A percentile compares a stretch with the other conserved stretches of the same genome.
Conservation (phyloP, 2,888 invertebrate species). For the Oscheius onirici region DNA sequence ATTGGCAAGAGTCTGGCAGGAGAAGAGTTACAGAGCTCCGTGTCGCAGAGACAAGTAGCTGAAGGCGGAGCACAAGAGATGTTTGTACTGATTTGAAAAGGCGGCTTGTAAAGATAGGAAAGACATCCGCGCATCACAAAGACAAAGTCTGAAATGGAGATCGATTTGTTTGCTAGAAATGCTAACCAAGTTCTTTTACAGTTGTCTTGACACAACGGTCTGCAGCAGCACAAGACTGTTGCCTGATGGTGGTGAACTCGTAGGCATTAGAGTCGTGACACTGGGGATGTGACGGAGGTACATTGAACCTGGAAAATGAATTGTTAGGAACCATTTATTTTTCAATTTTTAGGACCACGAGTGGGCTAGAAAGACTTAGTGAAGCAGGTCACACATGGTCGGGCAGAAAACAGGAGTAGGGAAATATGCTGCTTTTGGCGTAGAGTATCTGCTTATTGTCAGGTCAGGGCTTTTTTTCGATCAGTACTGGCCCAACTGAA, state of each 20-base stretch:
- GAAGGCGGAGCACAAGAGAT: neutral
- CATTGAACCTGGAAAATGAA: slow-evolving; percentile 7
- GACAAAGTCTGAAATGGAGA: slow-evolving; percentile 3
- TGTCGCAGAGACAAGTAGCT: slow-evolving; percentile 21
- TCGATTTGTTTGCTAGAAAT: neutral
- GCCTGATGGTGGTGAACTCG: slow-evolving; percentile 8
- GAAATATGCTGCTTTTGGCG: too few species aligned
- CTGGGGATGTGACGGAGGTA: slow-evolving; percentile 11
- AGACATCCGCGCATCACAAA: slow-evolving; percentile 31
- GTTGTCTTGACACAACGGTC: slow-evolving; percentile 17
- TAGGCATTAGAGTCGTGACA: slow-evolving; percentile 21
- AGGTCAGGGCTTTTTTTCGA: too few species aligned
- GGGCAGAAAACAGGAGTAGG: too few species aligned
- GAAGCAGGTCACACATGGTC: too few species aligned
- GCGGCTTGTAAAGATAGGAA: slow-evolving; percentile 1
- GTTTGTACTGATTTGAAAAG: slow-evolving; percentile 15
- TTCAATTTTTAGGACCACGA: too few species aligned
- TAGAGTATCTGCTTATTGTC: too few species aligned
- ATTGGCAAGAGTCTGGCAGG: slow-evolving; percentile 2
- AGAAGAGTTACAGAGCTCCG: slow-evolving; percentile 22
- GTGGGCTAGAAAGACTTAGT: too few species aligned
- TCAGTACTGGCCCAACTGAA: too few species aligned
- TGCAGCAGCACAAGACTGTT: neutral
- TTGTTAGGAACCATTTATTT: neutral
- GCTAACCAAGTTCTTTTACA: slow-evolving; percentile 10